Percentiles rank a stretch among this genome's conserved stretches.
These are phyloP conservation scores for Drosophila bocqueti DNA, from an alignment of 1,140 invertebrate species.

Conservation along the genomic window DNA sequence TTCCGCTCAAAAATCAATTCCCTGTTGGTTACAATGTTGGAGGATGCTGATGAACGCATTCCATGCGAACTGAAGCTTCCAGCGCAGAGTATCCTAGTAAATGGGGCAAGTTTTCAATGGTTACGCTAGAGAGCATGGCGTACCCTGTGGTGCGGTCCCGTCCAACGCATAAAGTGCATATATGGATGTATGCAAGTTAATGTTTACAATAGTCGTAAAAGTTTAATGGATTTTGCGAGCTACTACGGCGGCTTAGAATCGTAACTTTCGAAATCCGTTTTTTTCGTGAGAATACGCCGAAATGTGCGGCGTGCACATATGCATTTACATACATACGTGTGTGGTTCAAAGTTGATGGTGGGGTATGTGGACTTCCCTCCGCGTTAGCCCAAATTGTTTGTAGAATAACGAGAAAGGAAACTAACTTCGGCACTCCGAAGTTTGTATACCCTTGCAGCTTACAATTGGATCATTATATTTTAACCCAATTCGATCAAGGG, in stretches of 20 bases:
- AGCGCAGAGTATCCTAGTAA: background rate
- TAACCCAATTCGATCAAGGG: too few species aligned
- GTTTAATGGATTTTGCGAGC: constrained; percentile 72
- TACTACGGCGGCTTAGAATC: constrained; percentile 22
- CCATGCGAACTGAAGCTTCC: constrained; percentile 2
- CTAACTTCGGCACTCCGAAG: too few species aligned
- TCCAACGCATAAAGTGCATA: constrained; percentile 66
- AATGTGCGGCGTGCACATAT: background rate
- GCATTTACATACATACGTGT: background rate
- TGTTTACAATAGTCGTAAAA: constrained; percentile 78
- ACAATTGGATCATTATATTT: too few species aligned
- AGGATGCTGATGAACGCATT: constrained; percentile 35
- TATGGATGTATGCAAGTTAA: constrained; percentile 66
- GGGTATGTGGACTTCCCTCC: too few species aligned
- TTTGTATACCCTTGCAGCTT: too few species aligned
- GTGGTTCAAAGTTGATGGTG: background rate
- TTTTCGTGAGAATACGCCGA: constrained; percentile 1
- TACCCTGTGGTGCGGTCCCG: constrained; percentile 40
- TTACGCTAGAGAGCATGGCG: constrained; percentile 54
- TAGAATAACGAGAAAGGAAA: constrained; percentile 16
- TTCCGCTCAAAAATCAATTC: constrained; percentile 50
- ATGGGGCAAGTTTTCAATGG: constrained; percentile 53
- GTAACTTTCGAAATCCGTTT: constrained; percentile 52
- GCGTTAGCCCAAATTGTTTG: constrained; percentile 23
- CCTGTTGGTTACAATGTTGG: constrained; percentile 56